Evolutionary conservation across 2,888 invertebrate species (phyloP).

Genomic region (Empis livida): DNA sequence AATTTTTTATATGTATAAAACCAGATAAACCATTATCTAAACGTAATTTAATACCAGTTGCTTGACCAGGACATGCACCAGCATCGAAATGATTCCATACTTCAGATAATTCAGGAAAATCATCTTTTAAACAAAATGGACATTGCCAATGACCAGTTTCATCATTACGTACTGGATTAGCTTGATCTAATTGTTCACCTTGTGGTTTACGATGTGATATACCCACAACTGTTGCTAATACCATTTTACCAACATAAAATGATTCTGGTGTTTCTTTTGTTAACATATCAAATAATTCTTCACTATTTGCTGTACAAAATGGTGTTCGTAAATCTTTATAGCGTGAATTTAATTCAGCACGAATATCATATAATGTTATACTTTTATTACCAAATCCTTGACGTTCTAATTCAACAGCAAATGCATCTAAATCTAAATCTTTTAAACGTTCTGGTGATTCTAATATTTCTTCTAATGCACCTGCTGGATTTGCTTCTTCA

Average conservation of each 20-base stretch:
- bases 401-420: constrained; percentile 91
- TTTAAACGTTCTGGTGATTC: constrained; percentile 88
- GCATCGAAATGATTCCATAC: constrained; percentile 99
- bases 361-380: constrained; percentile 92
- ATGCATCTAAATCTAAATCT: constrained; percentile 95
- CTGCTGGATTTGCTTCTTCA: constrained; percentile 91
- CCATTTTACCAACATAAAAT: constrained; percentile 79
- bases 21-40: constrained; percentile 89
- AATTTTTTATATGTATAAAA: constrained; percentile 84
- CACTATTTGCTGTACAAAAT: constrained; percentile 66
- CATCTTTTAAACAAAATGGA: constrained; percentile 91
- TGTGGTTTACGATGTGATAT: constrained; percentile 81
- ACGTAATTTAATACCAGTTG: constrained; percentile 78
- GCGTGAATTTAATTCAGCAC: constrained; percentile 86
- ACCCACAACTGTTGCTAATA: constrained; percentile 66
- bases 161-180: constrained; percentile 89
- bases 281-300: constrained; percentile 86
- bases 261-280: constrained; percentile 94
- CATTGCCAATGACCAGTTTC: constrained; percentile 95
- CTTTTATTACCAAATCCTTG: constrained; percentile 82
- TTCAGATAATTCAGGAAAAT: constrained; percentile 90
- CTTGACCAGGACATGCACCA: constrained; percentile 88
- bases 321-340: constrained; percentile 79
- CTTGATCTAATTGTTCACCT: constrained; percentile 86
- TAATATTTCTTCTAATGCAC: constrained; percentile 92